Evolutionary conservation across 2,888 invertebrate genomes (phyloP), one percentile per base, ranked within the genome.

Genomic region (Drosophila demipolita): DNA sequence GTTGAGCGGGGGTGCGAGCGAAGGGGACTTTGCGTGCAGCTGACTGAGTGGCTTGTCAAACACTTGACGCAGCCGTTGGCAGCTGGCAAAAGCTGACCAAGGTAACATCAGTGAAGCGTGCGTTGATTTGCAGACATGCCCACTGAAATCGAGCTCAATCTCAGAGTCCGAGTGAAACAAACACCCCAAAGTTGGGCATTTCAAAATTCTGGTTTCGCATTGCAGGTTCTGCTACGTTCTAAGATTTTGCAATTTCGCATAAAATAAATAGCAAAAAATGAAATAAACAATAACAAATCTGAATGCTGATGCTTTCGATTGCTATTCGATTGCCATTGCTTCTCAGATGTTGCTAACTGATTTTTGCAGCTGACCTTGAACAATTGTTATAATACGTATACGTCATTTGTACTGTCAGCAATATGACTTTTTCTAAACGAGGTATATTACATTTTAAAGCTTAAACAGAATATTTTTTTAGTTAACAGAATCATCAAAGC

Each of bases 61-160:
- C 88, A 88, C 80, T 85, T 79, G 88, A 72, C 66, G 63, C 55
- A 45, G 80, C 61, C 54, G 48, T 64, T n/a, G 54, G 71, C 60
- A n/a, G 73, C 59, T 66, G 40, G 57, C 57, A 42, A 57, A 45
- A 15, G 78, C 68, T 73, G 66, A 73, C 81, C 83, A 83, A 83
- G 83, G 83, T 83, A 83, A 83, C 72, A 70, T 73, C 75, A 82
- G 78, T 53, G 71, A 63, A 80, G 72, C 80, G 69, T 75, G 70
- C 75, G 64, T 75, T 68, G 59, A 71, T 72, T 69, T 70, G 68
- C 45, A 45, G 66, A 67, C 66, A 73, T 73, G 60, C 61, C 57
- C 72, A 75, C 55, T 40, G 36, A 72, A 60, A 49, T 53, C 38
- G 54, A 72, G 72, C 53, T 75, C 59, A 23, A 45, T 15, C 23